phyloP scores from a whole-genome alignment of 1,140 invertebrate species.

The Oreohelix idahoensis region DNA sequence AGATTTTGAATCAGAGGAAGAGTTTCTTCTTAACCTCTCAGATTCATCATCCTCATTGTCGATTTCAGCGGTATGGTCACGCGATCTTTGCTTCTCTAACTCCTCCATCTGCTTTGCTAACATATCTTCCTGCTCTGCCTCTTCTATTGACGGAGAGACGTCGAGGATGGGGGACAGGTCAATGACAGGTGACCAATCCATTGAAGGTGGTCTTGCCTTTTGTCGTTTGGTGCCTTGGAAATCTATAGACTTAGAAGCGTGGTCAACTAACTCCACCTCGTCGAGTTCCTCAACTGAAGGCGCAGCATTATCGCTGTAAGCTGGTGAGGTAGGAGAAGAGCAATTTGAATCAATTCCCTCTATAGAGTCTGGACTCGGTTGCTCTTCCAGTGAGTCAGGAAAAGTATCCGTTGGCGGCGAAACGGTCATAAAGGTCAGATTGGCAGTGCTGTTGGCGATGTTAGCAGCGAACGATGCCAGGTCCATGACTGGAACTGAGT shows the following conservation, averaged over 20 bases:
- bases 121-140: conserved; percentile 74
- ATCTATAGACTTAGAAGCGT: conserved; percentile 69
- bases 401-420: conserved; percentile 57
- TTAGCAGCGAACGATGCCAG: conserved; percentile 70
- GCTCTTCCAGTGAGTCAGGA: conserved; percentile 18
- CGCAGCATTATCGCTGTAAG: conserved; percentile 59
- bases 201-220: conserved; percentile 69
- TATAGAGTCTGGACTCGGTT: conserved; percentile 58
- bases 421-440: conserved; percentile 69
- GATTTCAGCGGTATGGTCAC: conserved; percentile 44
- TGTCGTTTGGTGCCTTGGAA: conserved; percentile 70
- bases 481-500: conserved; percentile 60
- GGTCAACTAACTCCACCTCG: conserved; percentile 65
- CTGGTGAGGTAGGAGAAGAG: conserved; percentile 59
- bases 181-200: conserved; percentile 74
- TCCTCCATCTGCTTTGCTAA: conserved; percentile 65
- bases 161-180: conserved; percentile 75
- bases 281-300: conserved; percentile 49
- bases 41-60: conserved; percentile 46
- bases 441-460: conserved; percentile 69
- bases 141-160: conserved; percentile 75
- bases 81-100: conserved; percentile 54
- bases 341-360: conserved; percentile 51
- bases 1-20: conserved; percentile 28
- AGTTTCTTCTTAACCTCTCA: neutral